phyloP scores from a whole-genome alignment of 2,888 invertebrate genomes.

The Eupelmus urozonus region DNA sequence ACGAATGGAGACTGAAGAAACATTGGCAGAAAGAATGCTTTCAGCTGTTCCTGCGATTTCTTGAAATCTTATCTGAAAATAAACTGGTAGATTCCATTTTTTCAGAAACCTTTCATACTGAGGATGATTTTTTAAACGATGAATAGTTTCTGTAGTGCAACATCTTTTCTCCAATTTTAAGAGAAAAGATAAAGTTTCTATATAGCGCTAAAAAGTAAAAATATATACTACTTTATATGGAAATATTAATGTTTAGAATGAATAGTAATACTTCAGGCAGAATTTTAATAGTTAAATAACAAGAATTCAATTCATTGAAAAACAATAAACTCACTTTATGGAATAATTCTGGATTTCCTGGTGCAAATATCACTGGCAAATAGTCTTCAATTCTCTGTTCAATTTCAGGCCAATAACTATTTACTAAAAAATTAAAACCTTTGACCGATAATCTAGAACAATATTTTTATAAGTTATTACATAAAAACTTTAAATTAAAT shows the following conservation, averaged over 20 bases:
- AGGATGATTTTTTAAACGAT: slow-evolving; percentile 82
- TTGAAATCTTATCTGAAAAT: slow-evolving; percentile 96
- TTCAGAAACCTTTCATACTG: slow-evolving; percentile 89
- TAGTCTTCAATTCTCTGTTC: slow-evolving; percentile 89
- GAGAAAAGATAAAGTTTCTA: slow-evolving; percentile 87
- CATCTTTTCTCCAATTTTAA: slow-evolving; percentile 84
- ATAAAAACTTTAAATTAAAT: background rate
- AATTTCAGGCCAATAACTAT: slow-evolving; percentile 92
- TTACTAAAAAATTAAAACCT: slow-evolving; percentile 88
- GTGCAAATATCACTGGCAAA: slow-evolving; percentile 91
- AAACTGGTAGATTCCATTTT: slow-evolving; percentile 97
- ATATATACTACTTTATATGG: too few relatives aligned
- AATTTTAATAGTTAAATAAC: slow-evolving; percentile 10
- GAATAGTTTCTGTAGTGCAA: slow-evolving; percentile 80
- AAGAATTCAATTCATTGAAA: background rate
- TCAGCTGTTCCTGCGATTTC: slow-evolving; percentile 87
- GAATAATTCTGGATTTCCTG: slow-evolving; percentile 94
- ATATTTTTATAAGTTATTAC: slow-evolving; percentile 64
- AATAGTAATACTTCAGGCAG: too few relatives aligned
- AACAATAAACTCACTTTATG: slow-evolving; percentile 79
- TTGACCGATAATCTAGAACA: slow-evolving; percentile 78
- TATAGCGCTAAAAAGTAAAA: slow-evolving; percentile 78
- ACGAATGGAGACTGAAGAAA: slow-evolving; percentile 69
- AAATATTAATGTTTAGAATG: background rate
- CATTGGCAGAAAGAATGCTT: slow-evolving; percentile 66